These are phyloP conservation scores for Tiliacea citrago DNA, from an alignment of 2,888 invertebrate genomes.

Conservation along the genomic window DNA sequence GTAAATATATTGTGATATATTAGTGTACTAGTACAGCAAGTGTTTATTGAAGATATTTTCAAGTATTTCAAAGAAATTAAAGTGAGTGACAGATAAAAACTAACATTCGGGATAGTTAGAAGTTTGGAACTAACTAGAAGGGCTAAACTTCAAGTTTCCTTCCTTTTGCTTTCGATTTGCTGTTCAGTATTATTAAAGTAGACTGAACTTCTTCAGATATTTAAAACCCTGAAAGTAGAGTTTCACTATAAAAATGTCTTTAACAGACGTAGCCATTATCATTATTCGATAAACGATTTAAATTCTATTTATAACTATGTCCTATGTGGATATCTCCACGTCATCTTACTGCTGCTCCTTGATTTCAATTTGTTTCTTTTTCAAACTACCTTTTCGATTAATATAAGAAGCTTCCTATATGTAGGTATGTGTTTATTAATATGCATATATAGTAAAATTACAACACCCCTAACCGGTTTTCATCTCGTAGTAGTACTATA, in stretches of 20 bases:
- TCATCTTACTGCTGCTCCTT: slow-evolving; percentile 21
- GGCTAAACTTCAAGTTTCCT: neutral
- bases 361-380: slow-evolving; percentile 25
- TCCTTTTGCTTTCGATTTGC: neutral
- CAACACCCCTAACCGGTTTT: slow-evolving; percentile 79
- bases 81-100: neutral
- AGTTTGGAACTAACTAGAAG: neutral
- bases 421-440: slow-evolving; percentile 44
- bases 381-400: slow-evolving; percentile 46
- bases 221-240: neutral
- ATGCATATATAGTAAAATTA: slow-evolving; percentile 62
- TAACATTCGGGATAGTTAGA: neutral
- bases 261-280: neutral
- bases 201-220: neutral
- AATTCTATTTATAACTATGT: neutral
- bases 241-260: neutral
- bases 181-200: neutral
- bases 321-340: neutral
- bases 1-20: slow-evolving; percentile 3
- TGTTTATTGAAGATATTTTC: neutral
- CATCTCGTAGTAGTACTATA: slow-evolving; percentile 61
- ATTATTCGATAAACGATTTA: neutral
- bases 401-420: slow-evolving; percentile 31
- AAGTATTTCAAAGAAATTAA: neutral
- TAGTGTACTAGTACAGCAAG: neutral